These are phyloP conservation scores for Sebastes flavidus DNA, from an alignment of 2,797 vertebrate genomes.

Conservation along the genomic window DNA sequence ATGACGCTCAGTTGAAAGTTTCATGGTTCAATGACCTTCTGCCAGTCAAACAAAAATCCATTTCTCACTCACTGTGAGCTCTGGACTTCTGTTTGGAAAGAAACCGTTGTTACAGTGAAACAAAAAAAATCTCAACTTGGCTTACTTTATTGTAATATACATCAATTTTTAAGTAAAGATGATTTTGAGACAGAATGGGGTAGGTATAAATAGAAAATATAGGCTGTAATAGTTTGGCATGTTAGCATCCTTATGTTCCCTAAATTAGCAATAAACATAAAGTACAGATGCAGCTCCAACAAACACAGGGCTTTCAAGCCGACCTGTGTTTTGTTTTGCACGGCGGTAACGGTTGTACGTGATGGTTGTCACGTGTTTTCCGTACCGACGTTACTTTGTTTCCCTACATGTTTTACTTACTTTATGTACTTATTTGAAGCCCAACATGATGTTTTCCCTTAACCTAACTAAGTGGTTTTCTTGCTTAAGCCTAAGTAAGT, in stretches of 20 bases:
- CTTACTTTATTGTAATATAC: not conserved
- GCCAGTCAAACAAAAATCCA: not conserved
- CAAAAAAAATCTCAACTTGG: not conserved
- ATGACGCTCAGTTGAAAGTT: slow-evolving; percentile 14
- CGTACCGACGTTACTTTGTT: too few species aligned
- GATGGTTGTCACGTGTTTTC: too few species aligned
- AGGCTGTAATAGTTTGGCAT: not conserved
- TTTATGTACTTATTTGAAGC: too few species aligned
- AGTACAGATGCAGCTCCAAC: not conserved
- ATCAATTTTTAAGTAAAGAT: not conserved
- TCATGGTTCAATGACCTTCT: slow-evolving; percentile 24
- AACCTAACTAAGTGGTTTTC: too few species aligned
- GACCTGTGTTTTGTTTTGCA: too few species aligned
- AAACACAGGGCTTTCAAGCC: not conserved
- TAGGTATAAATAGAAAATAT: not conserved
- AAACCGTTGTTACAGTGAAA: not conserved
- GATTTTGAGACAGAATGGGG: too few species aligned
- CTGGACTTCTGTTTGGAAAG: not conserved
- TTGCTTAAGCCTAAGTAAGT: too few species aligned
- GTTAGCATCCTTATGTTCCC: not conserved
- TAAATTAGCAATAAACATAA: not conserved
- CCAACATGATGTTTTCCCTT: too few species aligned
- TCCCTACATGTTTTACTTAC: too few species aligned
- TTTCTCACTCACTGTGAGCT: not conserved
- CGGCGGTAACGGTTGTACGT: too few species aligned